Conservation (phyloP, 2,888 invertebrate species). For the Polyploca ridens region DNA sequence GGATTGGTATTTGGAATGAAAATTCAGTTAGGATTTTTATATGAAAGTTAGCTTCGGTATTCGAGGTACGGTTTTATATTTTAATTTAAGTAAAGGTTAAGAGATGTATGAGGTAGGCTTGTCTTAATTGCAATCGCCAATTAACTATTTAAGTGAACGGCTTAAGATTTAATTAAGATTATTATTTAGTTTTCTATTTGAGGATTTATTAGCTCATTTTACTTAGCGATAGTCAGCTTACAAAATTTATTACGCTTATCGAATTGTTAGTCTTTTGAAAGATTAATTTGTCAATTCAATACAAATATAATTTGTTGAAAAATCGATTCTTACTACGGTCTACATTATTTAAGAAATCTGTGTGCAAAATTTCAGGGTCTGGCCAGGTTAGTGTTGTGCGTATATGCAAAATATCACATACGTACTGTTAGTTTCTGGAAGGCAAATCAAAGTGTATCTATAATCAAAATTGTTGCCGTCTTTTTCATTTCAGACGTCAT, state of each 20-base stretch:
- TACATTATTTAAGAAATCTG: too few relatives aligned
- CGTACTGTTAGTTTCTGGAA: too few relatives aligned
- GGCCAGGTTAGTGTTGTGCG: too few relatives aligned
- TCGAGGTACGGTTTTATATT: neutral
- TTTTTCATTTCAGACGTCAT: too few relatives aligned
- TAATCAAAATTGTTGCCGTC: too few relatives aligned
- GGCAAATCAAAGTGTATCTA: too few relatives aligned
- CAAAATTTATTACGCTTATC: neutral
- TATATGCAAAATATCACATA: too few relatives aligned
- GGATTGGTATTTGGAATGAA: conserved; percentile 9
- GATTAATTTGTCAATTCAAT: too few relatives aligned
- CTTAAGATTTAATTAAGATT: neutral
- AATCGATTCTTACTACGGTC: too few relatives aligned
- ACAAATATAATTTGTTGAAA: too few relatives aligned
- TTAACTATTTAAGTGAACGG: neutral
- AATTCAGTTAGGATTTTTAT: neutral
- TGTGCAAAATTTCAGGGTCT: too few relatives aligned
- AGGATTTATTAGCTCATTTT: neutral
- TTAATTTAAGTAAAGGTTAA: neutral
- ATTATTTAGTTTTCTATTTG: neutral
- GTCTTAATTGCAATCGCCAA: neutral
- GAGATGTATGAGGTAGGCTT: neutral
- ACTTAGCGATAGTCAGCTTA: neutral
- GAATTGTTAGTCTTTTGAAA: neutral
- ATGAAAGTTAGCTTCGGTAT: neutral